Evolutionary conservation across 2,888 invertebrate species (phyloP).

Genomic region (Lasioglossum calceatum): DNA sequence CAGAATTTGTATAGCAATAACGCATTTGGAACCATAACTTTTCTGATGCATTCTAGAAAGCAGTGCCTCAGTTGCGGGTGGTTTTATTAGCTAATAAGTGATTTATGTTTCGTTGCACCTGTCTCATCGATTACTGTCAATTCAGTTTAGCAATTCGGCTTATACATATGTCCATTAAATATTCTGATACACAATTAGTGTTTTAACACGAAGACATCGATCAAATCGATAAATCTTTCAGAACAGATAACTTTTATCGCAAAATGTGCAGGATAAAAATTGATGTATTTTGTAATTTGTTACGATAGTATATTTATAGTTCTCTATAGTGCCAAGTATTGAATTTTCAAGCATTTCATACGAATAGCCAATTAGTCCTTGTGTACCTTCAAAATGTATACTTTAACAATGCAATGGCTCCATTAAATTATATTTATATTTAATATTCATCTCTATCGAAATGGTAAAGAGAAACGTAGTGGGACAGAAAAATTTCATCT

Average conservation of each 20-base stretch:
- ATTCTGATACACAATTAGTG: neutral
- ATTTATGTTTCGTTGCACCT: neutral
- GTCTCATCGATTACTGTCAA: neutral
- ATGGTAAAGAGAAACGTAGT: neutral
- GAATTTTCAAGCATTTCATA: neutral
- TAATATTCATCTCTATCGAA: neutral
- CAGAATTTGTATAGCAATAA: too few relatives aligned
- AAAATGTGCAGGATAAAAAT: neutral
- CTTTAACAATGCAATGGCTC: neutral
- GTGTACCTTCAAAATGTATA: neutral
- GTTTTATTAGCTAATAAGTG: neutral
- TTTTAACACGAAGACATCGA: neutral
- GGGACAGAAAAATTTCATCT: too few relatives aligned
- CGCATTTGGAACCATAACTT: neutral
- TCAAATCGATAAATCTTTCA: neutral
- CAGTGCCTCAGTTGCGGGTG: neutral
- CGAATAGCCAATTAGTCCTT: too few relatives aligned
- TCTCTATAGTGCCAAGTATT: neutral
- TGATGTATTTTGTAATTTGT: neutral
- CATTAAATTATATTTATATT: neutral
- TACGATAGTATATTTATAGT: neutral
- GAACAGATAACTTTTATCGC: neutral
- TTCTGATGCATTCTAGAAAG: neutral
- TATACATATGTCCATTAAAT: neutral
- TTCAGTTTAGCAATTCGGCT: neutral